Evolutionary conservation across 2,797 vertebrate genomes (phyloP).

Genomic region (Galago senegalensis): DNA sequence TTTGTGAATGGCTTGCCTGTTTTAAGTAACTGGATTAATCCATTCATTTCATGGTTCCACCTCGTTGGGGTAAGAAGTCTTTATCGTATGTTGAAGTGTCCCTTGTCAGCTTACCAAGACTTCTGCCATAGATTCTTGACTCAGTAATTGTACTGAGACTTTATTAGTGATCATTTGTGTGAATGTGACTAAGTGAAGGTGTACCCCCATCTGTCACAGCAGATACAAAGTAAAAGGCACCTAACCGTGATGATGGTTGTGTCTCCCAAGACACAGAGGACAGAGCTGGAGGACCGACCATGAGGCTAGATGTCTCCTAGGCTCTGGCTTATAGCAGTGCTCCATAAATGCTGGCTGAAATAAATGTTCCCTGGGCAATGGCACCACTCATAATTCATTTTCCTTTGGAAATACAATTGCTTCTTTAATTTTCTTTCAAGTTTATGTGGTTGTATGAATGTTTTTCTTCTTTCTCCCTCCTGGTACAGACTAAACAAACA

Average conservation of each 20-base stretch:
- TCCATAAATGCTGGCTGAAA: not conserved
- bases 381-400: conserved; percentile 4
- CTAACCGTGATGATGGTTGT: not conserved
- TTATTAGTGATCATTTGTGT: not conserved
- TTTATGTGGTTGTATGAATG: not conserved
- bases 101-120: not conserved
- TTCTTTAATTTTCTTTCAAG: conserved; percentile 4
- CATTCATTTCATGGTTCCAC: not conserved
- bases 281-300: not conserved
- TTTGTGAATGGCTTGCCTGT: not conserved
- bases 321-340: not conserved
- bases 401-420: not conserved
- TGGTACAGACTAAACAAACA: conserved; percentile 39
- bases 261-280: not conserved
- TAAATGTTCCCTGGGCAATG: not conserved
- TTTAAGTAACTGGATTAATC: not conserved
- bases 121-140: not conserved
- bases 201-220: not conserved
- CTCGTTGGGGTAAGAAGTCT: not conserved
- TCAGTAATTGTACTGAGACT: not conserved
- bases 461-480: not conserved
- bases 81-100: not conserved
- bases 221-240: not conserved
- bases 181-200: not conserved
- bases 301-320: not conserved